Conservation (phyloP, 2,113 vertebrate genomes). For the Lophius piscatorius region DNA sequence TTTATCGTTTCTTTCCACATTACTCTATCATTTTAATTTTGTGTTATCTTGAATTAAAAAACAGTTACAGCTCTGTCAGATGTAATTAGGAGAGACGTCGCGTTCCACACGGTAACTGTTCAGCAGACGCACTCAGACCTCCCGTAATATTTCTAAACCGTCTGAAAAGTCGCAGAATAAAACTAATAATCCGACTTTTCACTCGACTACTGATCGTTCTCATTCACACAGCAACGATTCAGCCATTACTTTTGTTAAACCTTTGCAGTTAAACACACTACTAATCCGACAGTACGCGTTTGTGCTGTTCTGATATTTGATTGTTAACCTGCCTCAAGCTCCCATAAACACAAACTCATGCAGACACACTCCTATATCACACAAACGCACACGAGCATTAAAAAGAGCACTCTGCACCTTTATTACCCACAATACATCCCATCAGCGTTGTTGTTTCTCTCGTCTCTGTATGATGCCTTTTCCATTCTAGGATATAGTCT, state of each 20-base stretch:
- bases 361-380: neutral
- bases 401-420: too few relatives aligned
- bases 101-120: too few relatives aligned
- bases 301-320: conserved; percentile 9
- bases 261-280: conserved; percentile 5
- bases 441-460: neutral
- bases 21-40: too few relatives aligned
- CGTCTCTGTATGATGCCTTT: neutral
- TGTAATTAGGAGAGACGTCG: too few relatives aligned
- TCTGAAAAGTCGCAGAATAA: too few relatives aligned
- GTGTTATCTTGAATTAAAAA: too few relatives aligned
- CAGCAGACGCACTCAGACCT: too few relatives aligned
- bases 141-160: too few relatives aligned
- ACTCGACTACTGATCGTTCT: conserved; percentile 7
- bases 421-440: neutral
- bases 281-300: conserved; percentile 23
- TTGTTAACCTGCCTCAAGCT: neutral
- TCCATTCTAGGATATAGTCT: neutral
- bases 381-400: neutral
- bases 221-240: conserved; percentile 9
- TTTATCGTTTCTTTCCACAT: too few relatives aligned
- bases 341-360: neutral
- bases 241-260: conserved; percentile 28
- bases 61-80: too few relatives aligned
- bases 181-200: neutral